Conservation (phyloP, 2,888 invertebrate genomes). For the Abscondita cerata region DNA sequence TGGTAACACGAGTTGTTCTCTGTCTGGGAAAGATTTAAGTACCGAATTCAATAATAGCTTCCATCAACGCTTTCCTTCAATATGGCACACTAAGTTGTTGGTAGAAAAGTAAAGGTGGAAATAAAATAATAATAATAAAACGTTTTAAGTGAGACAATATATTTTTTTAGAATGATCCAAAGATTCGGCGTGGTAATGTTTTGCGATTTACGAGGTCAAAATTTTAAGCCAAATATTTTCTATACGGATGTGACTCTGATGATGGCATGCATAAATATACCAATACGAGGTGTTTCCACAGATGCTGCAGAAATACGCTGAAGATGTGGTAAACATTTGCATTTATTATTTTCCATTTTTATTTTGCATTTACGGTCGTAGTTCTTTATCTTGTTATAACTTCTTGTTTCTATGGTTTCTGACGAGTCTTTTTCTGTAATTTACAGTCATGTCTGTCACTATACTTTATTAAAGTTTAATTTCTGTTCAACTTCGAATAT, state of each 20-base stretch:
- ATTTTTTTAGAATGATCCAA: slow-evolving; percentile 73
- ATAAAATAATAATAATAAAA: too few species aligned
- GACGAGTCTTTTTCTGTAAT: too few species aligned
- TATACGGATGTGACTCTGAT: slow-evolving; percentile 93
- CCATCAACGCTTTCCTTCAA: slow-evolving; percentile 89
- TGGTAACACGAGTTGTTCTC: slow-evolving; percentile 87
- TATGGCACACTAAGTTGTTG: slow-evolving; percentile 93
- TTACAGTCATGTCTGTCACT: too few species aligned
- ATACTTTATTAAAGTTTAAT: too few species aligned
- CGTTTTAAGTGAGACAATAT: too few species aligned
- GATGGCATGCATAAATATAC: slow-evolving; percentile 78
- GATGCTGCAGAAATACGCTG: slow-evolving; percentile 91
- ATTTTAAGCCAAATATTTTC: slow-evolving; percentile 92
- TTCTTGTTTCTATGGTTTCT: too few species aligned
- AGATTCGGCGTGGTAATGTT: slow-evolving; percentile 91
- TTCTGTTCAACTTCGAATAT: too few species aligned
- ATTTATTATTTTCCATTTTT: too few species aligned
- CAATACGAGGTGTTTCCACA: slow-evolving; percentile 92
- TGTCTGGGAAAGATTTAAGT: slow-evolving; percentile 93
- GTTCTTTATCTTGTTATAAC: too few species aligned
- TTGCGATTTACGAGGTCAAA: slow-evolving; percentile 94
- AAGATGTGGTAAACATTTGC: too few species aligned
- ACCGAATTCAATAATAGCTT: slow-evolving; percentile 93
- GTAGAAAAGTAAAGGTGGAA: slow-evolving; percentile 74
- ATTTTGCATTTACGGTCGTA: too few species aligned